Conservation (phyloP, 64 coral and sea anemone species). For the Montipora capricornis region DNA sequence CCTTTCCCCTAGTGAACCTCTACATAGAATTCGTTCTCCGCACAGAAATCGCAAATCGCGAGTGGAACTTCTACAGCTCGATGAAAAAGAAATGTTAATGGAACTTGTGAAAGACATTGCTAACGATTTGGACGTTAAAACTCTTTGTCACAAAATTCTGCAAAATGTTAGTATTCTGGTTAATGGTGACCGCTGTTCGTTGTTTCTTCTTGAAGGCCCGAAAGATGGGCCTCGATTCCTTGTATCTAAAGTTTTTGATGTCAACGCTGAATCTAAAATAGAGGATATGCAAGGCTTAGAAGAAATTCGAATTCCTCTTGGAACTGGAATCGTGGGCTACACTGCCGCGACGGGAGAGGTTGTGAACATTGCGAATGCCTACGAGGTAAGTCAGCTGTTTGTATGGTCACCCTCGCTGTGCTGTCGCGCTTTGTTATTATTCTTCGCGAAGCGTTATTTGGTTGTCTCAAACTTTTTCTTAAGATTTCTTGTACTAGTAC, state of each 20-base stretch:
- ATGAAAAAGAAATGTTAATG: conserved; percentile 96
- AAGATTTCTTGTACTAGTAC: background rate
- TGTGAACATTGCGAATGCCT: conserved; percentile 97
- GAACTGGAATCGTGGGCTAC: conserved; percentile 98
- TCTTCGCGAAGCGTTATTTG: background rate
- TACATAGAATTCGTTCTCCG: conserved; percentile 62
- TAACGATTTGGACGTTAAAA: conserved; percentile 96
- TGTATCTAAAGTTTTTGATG: conserved; percentile 99
- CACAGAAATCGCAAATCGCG: conserved; percentile 95
- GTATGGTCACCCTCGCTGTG: background rate
- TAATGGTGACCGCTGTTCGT: conserved; percentile 96
- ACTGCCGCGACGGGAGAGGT: conserved; percentile 95
- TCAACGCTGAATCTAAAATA: conserved; percentile 99
- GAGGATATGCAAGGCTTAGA: conserved; percentile 97
- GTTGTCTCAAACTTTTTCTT: background rate
- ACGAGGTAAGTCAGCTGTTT: conserved; percentile 80
- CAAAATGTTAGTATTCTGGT: conserved; percentile 99
- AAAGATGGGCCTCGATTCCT: conserved; percentile 94
- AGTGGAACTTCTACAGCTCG: conserved; percentile 89
- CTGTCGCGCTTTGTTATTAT: background rate
- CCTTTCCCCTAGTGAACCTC: conserved; percentile 88
- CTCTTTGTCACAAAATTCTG: conserved; percentile 99
- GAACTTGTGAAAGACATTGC: conserved; percentile 99
- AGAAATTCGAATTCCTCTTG: conserved; percentile 97
- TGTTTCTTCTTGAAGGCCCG: conserved; percentile 95